Conservation (phyloP, 1,140 invertebrate species). For the Stegodyphus dumicola region DNA sequence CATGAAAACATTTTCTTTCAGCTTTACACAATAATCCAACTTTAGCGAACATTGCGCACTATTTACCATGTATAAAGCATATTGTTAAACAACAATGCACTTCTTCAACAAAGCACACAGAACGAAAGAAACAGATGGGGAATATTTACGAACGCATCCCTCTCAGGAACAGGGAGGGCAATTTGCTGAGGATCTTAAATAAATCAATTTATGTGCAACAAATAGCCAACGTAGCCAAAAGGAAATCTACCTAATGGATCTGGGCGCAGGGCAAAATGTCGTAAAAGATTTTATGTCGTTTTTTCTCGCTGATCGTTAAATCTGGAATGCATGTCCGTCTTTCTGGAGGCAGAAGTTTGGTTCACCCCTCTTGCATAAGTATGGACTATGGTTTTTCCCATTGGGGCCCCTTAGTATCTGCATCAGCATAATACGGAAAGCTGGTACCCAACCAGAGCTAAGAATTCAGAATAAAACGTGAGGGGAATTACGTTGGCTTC, state of each 20-base stretch:
- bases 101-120: not conserved
- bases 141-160: not conserved
- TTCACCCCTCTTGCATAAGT: not conserved
- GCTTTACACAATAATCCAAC: too few species aligned
- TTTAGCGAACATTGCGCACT: too few species aligned
- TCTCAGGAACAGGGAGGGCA: not conserved
- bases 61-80: too few species aligned
- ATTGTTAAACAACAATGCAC: too few species aligned
- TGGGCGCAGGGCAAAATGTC: not conserved
- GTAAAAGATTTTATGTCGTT: not conserved
- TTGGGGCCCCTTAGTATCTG: not conserved
- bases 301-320: conserved; percentile 18
- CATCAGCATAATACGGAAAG: conserved; percentile 25
- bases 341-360: not conserved
- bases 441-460: conserved; percentile 4
- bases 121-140: not conserved
- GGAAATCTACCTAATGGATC: conserved; percentile 7
- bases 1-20: too few species aligned
- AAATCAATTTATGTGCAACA: conserved; percentile 36
- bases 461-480: too few species aligned
- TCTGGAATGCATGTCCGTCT: conserved; percentile 2
- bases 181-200: conserved; percentile 29
- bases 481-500: too few species aligned
- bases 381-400: not conserved
- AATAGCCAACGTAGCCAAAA: not conserved